Evolutionary conservation across 1,140 invertebrate genomes (phyloP).

Genomic region (Linepithema humile): DNA sequence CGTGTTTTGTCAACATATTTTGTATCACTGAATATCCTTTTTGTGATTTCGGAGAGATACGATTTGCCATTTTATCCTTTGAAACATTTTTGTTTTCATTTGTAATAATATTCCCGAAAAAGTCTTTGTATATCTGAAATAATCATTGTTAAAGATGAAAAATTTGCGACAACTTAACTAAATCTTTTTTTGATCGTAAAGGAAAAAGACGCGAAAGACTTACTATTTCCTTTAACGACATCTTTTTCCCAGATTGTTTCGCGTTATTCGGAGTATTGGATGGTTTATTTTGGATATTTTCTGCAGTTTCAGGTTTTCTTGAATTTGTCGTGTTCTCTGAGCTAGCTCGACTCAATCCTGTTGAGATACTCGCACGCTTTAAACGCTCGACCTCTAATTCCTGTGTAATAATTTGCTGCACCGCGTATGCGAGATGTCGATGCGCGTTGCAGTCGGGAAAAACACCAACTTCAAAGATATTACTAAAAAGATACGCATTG

Average conservation of each 20-base stretch:
- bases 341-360: slow-evolving; percentile 63
- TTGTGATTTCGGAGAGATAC: slow-evolving; percentile 41
- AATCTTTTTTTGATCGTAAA: background rate
- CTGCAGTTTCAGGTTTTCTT: background rate
- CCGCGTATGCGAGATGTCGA: slow-evolving; percentile 86
- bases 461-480: slow-evolving; percentile 82
- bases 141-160: slow-evolving; percentile 35
- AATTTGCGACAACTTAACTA: background rate
- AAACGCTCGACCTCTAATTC: slow-evolving; percentile 91
- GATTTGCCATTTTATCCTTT: slow-evolving; percentile 21
- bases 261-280: slow-evolving; percentile 86
- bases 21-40: slow-evolving; percentile 38
- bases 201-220: slow-evolving; percentile 59
- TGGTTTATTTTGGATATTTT: background rate
- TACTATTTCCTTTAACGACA: slow-evolving; percentile 80
- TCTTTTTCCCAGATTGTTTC: slow-evolving; percentile 87
- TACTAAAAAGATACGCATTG: slow-evolving; percentile 71
- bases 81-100: background rate
- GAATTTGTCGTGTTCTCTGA: slow-evolving; percentile 13
- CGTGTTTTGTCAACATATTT: slow-evolving; percentile 84
- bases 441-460: slow-evolving; percentile 79
- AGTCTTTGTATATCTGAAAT: slow-evolving; percentile 88
- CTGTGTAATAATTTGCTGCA: slow-evolving; percentile 89
- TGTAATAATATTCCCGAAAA: slow-evolving; percentile 86
- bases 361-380: slow-evolving; percentile 81